phyloP scores from a whole-genome alignment of 2,888 invertebrate genomes.

The Erynnis tages region DNA sequence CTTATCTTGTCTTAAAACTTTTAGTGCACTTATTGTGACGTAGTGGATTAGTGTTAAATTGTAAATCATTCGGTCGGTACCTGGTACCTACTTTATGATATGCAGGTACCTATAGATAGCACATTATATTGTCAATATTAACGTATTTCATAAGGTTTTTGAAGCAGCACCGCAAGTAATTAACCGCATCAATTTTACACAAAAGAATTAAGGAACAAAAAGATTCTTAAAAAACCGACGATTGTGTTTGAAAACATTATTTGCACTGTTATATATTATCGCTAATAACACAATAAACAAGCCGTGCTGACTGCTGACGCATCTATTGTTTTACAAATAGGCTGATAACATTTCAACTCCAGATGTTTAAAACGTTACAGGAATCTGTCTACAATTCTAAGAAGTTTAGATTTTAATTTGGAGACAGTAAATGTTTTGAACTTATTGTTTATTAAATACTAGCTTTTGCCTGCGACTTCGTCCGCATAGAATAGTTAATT shows the following conservation, averaged over 20 bases:
- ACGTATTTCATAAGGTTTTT: neutral
- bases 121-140: neutral
- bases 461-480: too few species aligned
- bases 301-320: neutral
- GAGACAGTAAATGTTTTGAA: slow-evolving; percentile 3
- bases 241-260: too few species aligned
- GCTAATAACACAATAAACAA: neutral
- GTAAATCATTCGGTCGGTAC: neutral
- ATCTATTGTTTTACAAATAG: neutral
- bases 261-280: too few species aligned
- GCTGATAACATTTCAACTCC: neutral
- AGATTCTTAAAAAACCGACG: too few species aligned
- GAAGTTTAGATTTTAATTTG: slow-evolving; percentile 3
- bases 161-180: too few species aligned
- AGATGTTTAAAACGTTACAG: slow-evolving; percentile 1
- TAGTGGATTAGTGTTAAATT: neutral
- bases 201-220: neutral
- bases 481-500: too few species aligned
- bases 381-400: slow-evolving; percentile 3
- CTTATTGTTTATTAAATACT: too few species aligned
- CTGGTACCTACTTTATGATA: neutral
- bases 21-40: neutral
- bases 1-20: neutral
- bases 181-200: too few species aligned
- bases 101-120: neutral